Base-by-base conservation (phyloP, 2,888 invertebrate genomes). In the Hypolimnas misippus region DNA sequence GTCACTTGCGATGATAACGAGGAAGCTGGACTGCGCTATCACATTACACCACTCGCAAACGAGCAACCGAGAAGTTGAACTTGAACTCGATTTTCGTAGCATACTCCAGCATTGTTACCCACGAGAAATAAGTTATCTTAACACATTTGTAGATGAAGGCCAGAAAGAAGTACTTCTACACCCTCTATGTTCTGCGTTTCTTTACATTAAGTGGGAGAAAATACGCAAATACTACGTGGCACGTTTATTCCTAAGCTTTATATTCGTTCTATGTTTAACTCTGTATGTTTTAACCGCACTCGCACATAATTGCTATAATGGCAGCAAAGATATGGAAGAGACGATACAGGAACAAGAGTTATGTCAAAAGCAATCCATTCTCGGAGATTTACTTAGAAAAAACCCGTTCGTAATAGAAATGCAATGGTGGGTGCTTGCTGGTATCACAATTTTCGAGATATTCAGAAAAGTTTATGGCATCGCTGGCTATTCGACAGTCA, bases 141-240 rank as follows among this genome's bases (percentile, higher is more conserved):
- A 97, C 72, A 97, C 96, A 0, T 96, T 97, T 70, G 96, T 97
- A 0, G 96, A 97, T 72, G 97, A 97, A 83, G 97, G 97, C 0
- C 97, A 97, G 78, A 97, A 97, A 76, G 96, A 97, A 81, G 96
- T 97, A 40, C 84, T 97, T 2, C 93, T 97, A 57, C 97, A 97
- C 88, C 97, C 97, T 0, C 86, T 97, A 3, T 97, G 97, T 81
- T 96, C 97, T 7, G 97, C 97, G 0, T 97, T 97, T 78, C 90
- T 97, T 0, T 95, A 97, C 78, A 94, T 97, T 56, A 97, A 97
- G 81, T 97, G 97, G 97, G 96, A 96, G 75, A 97, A 97, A 83
- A 97, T 97, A 70, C 93, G 97, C 29, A 97, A 97, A 86, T 97
- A 97, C 78, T 97, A 97, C 77, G 95, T 97, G 12, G 96, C 95